These are phyloP conservation scores for Lepidonotus clava DNA, from an alignment of 2,888 invertebrate species.

Conservation along the genomic window DNA sequence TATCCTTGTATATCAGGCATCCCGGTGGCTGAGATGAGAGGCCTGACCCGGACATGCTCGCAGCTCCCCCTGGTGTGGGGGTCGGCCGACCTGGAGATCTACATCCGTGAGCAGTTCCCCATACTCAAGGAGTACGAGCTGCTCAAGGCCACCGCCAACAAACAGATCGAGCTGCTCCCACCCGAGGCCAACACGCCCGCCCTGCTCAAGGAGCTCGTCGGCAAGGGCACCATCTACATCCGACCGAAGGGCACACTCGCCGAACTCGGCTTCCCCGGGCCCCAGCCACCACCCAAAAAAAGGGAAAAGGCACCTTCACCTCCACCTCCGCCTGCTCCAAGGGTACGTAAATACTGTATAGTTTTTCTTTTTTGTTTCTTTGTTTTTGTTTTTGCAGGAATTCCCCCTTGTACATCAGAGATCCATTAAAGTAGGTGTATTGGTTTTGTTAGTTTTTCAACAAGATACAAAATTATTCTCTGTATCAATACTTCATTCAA, in stretches of 20 bases:
- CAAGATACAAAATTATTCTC: too few relatives aligned
- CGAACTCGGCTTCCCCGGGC: not conserved
- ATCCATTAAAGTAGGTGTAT: too few relatives aligned
- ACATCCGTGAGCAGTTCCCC: not conserved
- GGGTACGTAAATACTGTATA: too few relatives aligned
- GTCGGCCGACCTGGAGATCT: not conserved
- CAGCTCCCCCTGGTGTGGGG: not conserved
- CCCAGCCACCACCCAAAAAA: too few relatives aligned
- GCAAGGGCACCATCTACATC: not conserved
- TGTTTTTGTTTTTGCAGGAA: too few relatives aligned
- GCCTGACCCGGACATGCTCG: not conserved
- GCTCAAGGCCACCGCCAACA: not conserved
- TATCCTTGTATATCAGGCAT: conserved; percentile 9
- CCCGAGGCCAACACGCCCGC: not conserved
- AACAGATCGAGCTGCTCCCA: not conserved
- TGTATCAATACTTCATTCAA: too few relatives aligned
- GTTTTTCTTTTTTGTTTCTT: too few relatives aligned
- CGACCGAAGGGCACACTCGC: conserved; percentile 2
- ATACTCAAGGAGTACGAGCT: not conserved
- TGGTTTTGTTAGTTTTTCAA: too few relatives aligned
- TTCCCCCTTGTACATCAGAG: too few relatives aligned
- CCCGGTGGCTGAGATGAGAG: not conserved
- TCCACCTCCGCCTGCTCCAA: too few relatives aligned
- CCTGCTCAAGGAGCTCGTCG: not conserved
- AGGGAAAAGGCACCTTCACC: too few relatives aligned